A percentile compares a stretch with the other conserved stretches of the same genome.
Conservation (phyloP, 2,888 invertebrate genomes). For the Portevinia maculata region DNA sequence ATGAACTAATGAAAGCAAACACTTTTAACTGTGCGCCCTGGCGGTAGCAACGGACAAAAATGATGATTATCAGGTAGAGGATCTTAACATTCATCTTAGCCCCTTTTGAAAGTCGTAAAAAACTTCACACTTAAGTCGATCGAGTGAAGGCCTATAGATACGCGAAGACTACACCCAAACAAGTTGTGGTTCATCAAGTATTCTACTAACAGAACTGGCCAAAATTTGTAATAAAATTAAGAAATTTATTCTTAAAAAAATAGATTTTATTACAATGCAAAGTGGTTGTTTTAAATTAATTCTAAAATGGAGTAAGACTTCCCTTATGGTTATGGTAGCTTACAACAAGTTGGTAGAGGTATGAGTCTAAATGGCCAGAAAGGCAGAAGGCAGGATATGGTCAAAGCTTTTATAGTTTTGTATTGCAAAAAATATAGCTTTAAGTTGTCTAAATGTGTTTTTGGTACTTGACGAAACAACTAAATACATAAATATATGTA, state of each 20-base stretch:
- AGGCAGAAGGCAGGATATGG: too few relatives aligned
- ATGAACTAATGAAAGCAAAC: slow-evolving; percentile 60
- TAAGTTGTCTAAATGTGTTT: too few relatives aligned
- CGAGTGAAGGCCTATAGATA: background rate
- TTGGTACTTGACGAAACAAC: too few relatives aligned
- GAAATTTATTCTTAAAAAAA: slow-evolving; percentile 3
- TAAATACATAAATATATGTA: too few relatives aligned
- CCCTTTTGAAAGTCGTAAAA: slow-evolving; percentile 47
- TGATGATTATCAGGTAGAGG: slow-evolving; percentile 26
- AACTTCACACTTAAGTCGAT: slow-evolving; percentile 10
- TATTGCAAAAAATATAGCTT: too few relatives aligned
- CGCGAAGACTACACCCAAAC: background rate
- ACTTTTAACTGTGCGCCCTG: background rate
- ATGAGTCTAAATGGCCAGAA: too few relatives aligned
- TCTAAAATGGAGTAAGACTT: too few relatives aligned
- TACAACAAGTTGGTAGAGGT: too few relatives aligned
- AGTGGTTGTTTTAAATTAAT: background rate
- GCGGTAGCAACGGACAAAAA: background rate
- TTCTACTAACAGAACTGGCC: slow-evolving; percentile 14
- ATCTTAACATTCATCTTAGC: slow-evolving; percentile 51
- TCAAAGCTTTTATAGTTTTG: too few relatives aligned
- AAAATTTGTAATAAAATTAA: slow-evolving; percentile 23
- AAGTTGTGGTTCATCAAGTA: slow-evolving; percentile 16
- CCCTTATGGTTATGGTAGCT: too few relatives aligned
- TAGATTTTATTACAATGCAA: slow-evolving; percentile 29